These are phyloP conservation scores for Struthio camelus DNA, from an alignment of 2,113 vertebrate genomes.

Conservation along the genomic window DNA sequence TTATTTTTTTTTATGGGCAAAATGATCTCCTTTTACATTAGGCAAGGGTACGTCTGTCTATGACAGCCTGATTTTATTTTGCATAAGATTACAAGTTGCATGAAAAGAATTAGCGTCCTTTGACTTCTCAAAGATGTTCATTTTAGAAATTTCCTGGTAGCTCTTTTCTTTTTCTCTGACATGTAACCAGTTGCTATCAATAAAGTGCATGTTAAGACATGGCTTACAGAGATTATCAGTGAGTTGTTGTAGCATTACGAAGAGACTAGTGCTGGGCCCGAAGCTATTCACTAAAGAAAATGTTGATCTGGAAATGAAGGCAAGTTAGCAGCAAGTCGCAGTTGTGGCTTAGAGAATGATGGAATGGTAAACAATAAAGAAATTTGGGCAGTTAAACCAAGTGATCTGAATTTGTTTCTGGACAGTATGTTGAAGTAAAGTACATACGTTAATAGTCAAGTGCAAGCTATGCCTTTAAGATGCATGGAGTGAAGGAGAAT, in stretches of 20 bases:
- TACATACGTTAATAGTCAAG: neutral
- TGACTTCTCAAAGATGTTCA: neutral
- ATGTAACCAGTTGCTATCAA: neutral
- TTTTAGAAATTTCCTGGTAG: neutral
- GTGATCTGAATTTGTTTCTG: neutral
- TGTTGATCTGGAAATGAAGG: neutral
- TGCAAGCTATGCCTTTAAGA: neutral
- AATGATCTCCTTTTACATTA: neutral
- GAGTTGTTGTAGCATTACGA: neutral
- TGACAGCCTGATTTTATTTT: neutral
- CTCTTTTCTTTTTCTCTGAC: neutral
- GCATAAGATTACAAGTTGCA: neutral
- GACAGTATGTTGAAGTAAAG: neutral
- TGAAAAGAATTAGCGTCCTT: neutral
- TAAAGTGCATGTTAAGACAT: neutral
- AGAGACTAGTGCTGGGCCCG: neutral
- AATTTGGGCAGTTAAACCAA: neutral
- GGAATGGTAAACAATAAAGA: neutral
- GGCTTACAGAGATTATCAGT: rapidly evolving
- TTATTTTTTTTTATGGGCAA: neutral
- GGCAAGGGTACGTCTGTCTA: neutral
- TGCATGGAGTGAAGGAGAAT: neutral
- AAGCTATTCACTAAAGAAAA: neutral
- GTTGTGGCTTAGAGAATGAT: neutral
- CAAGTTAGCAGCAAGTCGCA: neutral